phyloP scores from a whole-genome alignment of 2,888 invertebrate species.

The Leptura quadrifasciata region DNA sequence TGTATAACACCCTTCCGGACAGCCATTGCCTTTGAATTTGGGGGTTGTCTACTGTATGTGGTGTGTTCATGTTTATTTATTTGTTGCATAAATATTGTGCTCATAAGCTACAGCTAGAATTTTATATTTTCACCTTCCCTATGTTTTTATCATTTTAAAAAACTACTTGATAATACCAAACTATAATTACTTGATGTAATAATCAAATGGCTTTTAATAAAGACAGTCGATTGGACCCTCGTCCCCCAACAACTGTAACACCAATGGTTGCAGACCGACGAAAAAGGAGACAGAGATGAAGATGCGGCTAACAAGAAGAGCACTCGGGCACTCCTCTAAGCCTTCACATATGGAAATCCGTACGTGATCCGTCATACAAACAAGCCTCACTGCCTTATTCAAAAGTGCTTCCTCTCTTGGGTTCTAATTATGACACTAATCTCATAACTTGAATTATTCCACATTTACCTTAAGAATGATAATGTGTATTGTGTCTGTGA shows the following conservation, averaged over 20 bases:
- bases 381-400: conserved; percentile 52
- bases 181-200: too few species aligned
- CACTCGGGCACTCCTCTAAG: conserved; percentile 58
- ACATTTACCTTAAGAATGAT: conserved; percentile 36
- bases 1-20: too few species aligned
- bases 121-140: too few species aligned
- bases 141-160: too few species aligned
- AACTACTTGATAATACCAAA: too few species aligned
- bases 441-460: conserved; percentile 44
- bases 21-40: too few species aligned
- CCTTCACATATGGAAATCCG: conserved; percentile 62
- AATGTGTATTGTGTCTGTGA: conserved; percentile 40
- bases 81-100: too few species aligned
- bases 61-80: too few species aligned
- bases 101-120: too few species aligned
- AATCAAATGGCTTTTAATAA: too few species aligned
- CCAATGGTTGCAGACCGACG: conserved; percentile 22
- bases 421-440: conserved; percentile 58
- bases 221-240: too few species aligned
- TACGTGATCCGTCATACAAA: conserved; percentile 60
- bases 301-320: conserved; percentile 45
- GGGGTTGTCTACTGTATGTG: too few species aligned
- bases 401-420: conserved; percentile 52
- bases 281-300: conserved; percentile 43
- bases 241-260: not conserved